Evolutionary conservation across 2,113 vertebrate genomes (phyloP), one percentile per base, ranked within the genome.

Genomic region (Potamarius usumacintae): DNA sequence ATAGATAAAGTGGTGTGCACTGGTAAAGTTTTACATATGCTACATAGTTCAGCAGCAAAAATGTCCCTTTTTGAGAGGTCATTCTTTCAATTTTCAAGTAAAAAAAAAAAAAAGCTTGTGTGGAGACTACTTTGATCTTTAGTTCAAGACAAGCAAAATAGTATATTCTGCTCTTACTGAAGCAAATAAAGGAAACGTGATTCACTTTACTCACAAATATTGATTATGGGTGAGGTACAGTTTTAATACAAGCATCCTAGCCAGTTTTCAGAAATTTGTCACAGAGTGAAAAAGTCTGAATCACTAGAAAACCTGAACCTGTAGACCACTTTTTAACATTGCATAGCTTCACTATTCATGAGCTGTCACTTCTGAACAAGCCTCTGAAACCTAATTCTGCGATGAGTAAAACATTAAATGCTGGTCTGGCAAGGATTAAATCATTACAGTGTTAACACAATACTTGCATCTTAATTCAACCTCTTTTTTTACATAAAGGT

Each of bases 381-480:
- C 52, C 14, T 69, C 72, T 86, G 10, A 69, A 82, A 86, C 9
- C 17, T 57, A 30, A 67, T 12, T 78, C 9, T 69, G n/a, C 18
- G 18, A 65, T n/a, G 20, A 52, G 34, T 50, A 60, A 77, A 62
- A 63, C 34, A 74, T 30, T 76, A 60, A 74, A 77, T 20, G 17
- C 34, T 11, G 9, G 18, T 30, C 55, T 10, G n/a, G 48, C 12
- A 22, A 27, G 34, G 30, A 22, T 60, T n/a, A 76, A 76, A 15
- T 55, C 7, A 0, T 18, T n/a, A 7, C 18, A n/a, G 8, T 62
- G 25, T 63, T 34, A 50, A 17, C 20, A 48, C 30, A 5, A 52
- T 48, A 12, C 63, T 80, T 90, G 77, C 50, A 85, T 90, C 63
- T 80, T 84, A 88, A 86, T 90, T 86, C 76, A 79, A 42, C 27